These are phyloP conservation scores for Toxotes jaculatrix DNA, from an alignment of 2,113 vertebrate genomes.

Conservation along the genomic window DNA sequence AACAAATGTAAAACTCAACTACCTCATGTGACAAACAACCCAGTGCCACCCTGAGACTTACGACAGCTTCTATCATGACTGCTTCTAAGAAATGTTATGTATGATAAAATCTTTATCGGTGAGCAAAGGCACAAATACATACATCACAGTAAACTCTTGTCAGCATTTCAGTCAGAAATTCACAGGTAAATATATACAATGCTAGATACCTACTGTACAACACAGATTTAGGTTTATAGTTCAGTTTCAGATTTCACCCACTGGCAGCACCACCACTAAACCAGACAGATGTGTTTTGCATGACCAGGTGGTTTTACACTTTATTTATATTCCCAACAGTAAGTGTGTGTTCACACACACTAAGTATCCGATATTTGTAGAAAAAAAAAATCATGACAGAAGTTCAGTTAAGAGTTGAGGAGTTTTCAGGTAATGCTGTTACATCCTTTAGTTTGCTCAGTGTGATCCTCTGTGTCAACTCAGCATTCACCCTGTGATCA, in stretches of 20 bases:
- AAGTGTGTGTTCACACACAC: neutral
- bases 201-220: no score
- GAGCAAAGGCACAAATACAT: neutral
- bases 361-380: neutral
- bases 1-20: neutral
- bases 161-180: neutral
- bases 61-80: neutral
- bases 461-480: constrained; percentile 16
- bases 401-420: neutral
- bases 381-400: neutral
- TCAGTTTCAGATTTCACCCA: neutral
- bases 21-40: neutral
- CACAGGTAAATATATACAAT: neutral
- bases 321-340: neutral
- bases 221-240: neutral
- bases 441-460: neutral
- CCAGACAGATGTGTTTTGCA: no score
- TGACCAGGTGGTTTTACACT: neutral
- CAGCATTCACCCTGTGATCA: constrained; percentile 26
- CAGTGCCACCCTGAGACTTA: neutral
- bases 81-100: neutral
- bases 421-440: constrained; percentile 10
- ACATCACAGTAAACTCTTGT: neutral
- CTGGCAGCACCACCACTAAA: no score
- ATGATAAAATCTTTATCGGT: neutral